Conservation (phyloP, 35 echinoderm and acorn worm genomes). For the Strongylocentrotus purpuratus region DNA sequence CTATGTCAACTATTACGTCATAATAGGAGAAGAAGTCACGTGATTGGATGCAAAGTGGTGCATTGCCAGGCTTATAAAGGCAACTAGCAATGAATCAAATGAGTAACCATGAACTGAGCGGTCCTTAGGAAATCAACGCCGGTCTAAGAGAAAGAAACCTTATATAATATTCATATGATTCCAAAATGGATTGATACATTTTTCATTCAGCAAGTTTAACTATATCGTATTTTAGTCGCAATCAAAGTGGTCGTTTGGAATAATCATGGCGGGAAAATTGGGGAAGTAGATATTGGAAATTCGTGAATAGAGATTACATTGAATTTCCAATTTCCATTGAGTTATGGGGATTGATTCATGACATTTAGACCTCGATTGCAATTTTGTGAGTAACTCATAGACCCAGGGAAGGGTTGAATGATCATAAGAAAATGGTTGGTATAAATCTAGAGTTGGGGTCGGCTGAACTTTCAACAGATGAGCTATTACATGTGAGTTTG, state of each 20-base stretch:
- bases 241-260: neutral
- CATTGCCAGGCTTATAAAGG: neutral
- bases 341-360: neutral
- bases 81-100: neutral
- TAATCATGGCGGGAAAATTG: neutral
- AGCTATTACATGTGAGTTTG: neutral
- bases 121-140: too few relatives aligned
- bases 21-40: neutral
- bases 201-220: too few relatives aligned
- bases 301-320: conserved; percentile 4
- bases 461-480: neutral
- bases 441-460: neutral
- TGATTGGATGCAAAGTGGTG: too few relatives aligned
- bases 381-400: neutral
- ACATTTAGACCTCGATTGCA: neutral
- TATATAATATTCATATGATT: too few relatives aligned
- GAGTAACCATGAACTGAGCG: too few relatives aligned
- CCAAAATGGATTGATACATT: too few relatives aligned
- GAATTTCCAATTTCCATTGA: neutral
- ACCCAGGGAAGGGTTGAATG: neutral
- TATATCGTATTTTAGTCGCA: neutral
- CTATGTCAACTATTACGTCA: neutral
- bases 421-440: neutral
- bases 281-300: conserved; percentile 2
- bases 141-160: too few relatives aligned